phyloP scores from a whole-genome alignment of 1,140 invertebrate genomes.

The Tetragonula clypearis region DNA sequence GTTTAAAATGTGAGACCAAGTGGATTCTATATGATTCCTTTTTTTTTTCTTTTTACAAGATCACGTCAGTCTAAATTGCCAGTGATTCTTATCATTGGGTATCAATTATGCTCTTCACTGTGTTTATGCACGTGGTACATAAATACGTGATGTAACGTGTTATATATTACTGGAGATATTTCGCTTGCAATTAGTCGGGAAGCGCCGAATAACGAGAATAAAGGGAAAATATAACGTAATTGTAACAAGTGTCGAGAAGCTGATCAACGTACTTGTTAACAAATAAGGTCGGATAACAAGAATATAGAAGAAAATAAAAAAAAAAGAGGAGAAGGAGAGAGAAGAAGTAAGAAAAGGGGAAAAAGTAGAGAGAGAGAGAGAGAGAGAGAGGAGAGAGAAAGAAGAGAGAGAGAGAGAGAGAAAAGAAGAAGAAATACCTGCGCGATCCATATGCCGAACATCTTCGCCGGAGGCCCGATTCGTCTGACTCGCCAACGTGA shows the following conservation, averaged over 20 bases:
- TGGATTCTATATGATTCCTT: no score
- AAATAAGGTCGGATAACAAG: no score
- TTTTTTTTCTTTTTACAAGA: no score
- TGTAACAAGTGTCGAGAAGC: neutral
- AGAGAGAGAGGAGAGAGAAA: neutral
- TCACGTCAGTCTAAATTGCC: no score
- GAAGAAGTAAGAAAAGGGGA: no score
- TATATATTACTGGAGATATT: conserved; percentile 26
- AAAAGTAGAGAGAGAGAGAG: neutral
- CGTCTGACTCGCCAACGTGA: conserved; percentile 83
- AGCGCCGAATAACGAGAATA: neutral
- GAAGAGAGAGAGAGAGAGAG: neutral
- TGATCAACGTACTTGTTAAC: neutral
- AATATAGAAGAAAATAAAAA: neutral
- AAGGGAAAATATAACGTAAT: neutral
- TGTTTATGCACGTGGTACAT: neutral
- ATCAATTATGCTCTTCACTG: no score
- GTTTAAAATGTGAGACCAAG: no score
- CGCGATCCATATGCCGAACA: conserved; percentile 87
- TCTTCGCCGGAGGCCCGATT: conserved; percentile 86
- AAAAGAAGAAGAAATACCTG: conserved; percentile 67
- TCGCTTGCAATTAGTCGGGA: neutral
- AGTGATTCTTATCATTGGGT: no score
- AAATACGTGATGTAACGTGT: neutral
- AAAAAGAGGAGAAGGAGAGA: neutral